These are phyloP conservation scores for Drosophila rhopaloa DNA, from an alignment of 1,140 invertebrate genomes.

Conservation along the genomic window DNA sequence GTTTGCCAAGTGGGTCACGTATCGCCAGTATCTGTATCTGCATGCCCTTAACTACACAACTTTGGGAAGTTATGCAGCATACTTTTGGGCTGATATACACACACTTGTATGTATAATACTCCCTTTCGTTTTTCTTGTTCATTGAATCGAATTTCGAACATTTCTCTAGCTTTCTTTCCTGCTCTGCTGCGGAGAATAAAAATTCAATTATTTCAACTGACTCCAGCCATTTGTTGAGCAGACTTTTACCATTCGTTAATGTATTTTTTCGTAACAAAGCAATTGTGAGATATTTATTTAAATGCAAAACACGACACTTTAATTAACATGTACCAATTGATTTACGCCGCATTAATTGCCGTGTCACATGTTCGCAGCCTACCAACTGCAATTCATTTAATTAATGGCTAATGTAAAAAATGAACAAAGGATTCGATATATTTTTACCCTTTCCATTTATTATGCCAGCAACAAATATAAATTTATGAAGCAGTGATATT, in stretches of 20 bases:
- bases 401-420: conserved; percentile 49
- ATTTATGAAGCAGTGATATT: background rate
- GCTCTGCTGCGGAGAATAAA: conserved; percentile 61
- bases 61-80: conserved; percentile 59
- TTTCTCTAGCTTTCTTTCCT: conserved; percentile 37
- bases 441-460: conserved; percentile 6
- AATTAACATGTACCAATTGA: conserved; percentile 69
- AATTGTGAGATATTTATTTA: conserved; percentile 22
- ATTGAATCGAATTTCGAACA: conserved; percentile 61
- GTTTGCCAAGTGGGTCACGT: conserved; percentile 76
- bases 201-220: conserved; percentile 66
- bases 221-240: conserved; percentile 15
- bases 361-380: conserved; percentile 20
- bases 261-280: conserved; percentile 8
- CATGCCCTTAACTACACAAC: conserved; percentile 22
- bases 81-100: conserved; percentile 58
- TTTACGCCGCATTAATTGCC: conserved; percentile 65
- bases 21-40: conserved; percentile 40
- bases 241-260: conserved; percentile 17
- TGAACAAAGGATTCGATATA: conserved; percentile 19
- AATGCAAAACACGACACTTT: conserved; percentile 45
- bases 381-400: conserved; percentile 63
- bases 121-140: conserved; percentile 72
- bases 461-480: background rate
- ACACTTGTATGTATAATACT: background rate